These are phyloP conservation scores for Daboia siamensis DNA, from an alignment of 2,113 vertebrate genomes.

Conservation along the genomic window DNA sequence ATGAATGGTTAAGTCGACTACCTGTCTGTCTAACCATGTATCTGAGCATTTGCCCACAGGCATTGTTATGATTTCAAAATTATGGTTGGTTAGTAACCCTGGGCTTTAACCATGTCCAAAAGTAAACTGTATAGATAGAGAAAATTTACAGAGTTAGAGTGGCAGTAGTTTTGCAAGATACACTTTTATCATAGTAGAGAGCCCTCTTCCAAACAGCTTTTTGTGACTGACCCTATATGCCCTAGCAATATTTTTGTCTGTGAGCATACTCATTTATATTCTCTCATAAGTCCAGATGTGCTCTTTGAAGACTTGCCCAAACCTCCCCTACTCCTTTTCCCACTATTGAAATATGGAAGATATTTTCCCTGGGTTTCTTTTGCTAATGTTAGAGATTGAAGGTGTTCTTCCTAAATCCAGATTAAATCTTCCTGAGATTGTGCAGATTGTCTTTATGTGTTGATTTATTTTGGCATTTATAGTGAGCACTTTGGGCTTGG, in stretches of 20 bases:
- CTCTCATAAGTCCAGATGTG: not conserved
- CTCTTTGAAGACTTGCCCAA: not conserved
- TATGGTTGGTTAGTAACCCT: not conserved
- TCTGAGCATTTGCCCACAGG: not conserved
- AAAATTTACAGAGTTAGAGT: not conserved
- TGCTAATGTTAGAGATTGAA: no score
- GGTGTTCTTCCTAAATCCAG: not conserved
- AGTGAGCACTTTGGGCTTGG: not conserved
- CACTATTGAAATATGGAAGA: not conserved
- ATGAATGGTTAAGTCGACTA: no score
- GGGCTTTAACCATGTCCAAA: not conserved
- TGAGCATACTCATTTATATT: not conserved
- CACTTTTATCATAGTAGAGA: not conserved
- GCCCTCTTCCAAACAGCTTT: not conserved
- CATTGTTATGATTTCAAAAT: not conserved
- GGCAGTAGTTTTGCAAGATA: not conserved
- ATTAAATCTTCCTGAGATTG: not conserved
- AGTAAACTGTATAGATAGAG: not conserved
- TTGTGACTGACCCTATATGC: not conserved
- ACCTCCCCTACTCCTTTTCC: not conserved
- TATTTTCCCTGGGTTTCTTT: not conserved
- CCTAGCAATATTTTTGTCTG: not conserved
- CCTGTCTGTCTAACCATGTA: not conserved
- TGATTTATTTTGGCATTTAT: not conserved
- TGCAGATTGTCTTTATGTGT: not conserved